A percentile compares a stretch with the other conserved stretches of the same genome.
Conservation (phyloP, 2,888 invertebrate species). For the Deilephila porcellus region DNA sequence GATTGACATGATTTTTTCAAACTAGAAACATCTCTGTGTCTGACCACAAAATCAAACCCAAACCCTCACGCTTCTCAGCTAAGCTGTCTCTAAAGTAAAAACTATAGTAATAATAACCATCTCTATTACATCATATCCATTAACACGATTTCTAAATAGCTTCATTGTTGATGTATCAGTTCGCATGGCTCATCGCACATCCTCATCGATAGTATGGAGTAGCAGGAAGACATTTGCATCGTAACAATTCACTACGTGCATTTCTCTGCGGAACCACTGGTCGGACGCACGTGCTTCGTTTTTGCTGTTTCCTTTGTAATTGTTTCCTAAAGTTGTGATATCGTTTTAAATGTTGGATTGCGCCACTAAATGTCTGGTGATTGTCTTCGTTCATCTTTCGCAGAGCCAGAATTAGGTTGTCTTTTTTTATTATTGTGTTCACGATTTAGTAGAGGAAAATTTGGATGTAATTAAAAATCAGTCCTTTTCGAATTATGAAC, state of each 20-base stretch:
- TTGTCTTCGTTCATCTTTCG: background rate
- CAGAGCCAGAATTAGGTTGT: too few species aligned
- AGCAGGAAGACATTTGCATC: conserved; percentile 25
- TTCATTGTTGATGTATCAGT: conserved; percentile 1
- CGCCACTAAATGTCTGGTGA: background rate
- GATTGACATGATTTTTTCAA: too few species aligned
- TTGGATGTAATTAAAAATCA: too few species aligned
- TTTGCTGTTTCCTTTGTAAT: conserved; percentile 6
- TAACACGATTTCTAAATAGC: conserved; percentile 2
- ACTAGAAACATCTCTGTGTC: too few species aligned
- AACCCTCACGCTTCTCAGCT: too few species aligned
- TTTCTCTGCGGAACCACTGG: conserved; percentile 15
- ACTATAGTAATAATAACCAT: background rate
- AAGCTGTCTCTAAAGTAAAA: background rate
- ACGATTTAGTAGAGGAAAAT: too few species aligned
- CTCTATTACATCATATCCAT: background rate
- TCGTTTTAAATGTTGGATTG: background rate
- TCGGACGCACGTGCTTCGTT: background rate
- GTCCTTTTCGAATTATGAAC: too few species aligned
- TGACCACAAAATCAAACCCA: too few species aligned
- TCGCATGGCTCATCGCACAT: conserved; percentile 15
- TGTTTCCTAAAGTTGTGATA: background rate
- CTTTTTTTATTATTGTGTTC: too few species aligned
- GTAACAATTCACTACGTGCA: conserved; percentile 2
- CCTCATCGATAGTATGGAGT: background rate